A percentile compares a stretch with the other conserved stretches of the same genome.
These are phyloP conservation scores for Anhinga rufa DNA, from an alignment of 2,113 vertebrate genomes.

Conservation along the genomic window DNA sequence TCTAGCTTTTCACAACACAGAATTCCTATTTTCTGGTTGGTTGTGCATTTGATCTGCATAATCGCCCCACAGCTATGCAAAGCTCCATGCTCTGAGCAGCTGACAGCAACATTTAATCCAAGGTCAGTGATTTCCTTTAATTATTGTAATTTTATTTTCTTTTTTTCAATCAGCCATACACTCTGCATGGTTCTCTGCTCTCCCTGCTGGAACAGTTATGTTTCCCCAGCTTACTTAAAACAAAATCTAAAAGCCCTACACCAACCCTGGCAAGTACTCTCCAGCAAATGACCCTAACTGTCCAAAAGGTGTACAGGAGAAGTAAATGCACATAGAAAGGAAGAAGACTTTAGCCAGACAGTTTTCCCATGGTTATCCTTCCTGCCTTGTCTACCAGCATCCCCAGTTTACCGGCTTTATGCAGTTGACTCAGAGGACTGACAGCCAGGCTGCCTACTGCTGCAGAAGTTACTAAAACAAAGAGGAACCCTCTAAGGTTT, in stretches of 20 bases:
- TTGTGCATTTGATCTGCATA: slow-evolving; percentile 32
- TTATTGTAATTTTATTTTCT: neutral
- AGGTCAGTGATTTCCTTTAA: slow-evolving; percentile 46
- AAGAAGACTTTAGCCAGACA: neutral
- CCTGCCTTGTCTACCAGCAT: neutral
- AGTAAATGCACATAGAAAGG: neutral
- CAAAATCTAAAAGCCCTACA: neutral
- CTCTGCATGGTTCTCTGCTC: neutral
- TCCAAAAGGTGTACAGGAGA: neutral
- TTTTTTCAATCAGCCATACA: neutral
- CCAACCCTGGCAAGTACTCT: neutral
- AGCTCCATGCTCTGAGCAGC: neutral
- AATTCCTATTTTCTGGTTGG: slow-evolving; percentile 31
- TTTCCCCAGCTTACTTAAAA: neutral
- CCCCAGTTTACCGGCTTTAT: neutral
- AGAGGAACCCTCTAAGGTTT: neutral
- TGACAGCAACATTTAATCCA: slow-evolving; percentile 21
- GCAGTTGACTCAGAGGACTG: neutral
- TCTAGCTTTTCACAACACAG: neutral
- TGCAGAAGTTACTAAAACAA: neutral
- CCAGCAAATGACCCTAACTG: neutral
- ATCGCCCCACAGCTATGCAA: neutral
- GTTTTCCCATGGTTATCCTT: neutral
- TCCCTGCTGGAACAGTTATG: neutral
- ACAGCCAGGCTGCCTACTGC: neutral